Conservation (phyloP, 2,797 vertebrate species). For the Protosalanx chinensis region DNA sequence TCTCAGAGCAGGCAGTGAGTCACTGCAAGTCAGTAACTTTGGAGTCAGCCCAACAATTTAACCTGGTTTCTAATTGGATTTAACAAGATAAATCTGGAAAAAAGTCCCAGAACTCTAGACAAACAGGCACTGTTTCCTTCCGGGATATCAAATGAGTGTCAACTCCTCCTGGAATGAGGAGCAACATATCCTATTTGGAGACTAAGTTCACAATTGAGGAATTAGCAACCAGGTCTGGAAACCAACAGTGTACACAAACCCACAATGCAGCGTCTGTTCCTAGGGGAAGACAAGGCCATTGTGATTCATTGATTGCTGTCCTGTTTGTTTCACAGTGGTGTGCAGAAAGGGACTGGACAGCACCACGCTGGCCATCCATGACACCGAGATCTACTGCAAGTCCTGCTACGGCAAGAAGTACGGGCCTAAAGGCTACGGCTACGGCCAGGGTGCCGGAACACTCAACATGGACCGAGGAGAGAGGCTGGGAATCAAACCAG, state of each 20-base stretch:
- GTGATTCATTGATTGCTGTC: neutral
- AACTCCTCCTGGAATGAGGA: neutral
- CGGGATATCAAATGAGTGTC: neutral
- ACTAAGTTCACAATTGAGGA: neutral
- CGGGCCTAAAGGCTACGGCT: conserved; percentile 93
- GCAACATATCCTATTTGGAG: neutral
- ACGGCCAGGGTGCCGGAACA: conserved; percentile 90
- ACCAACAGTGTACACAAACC: neutral
- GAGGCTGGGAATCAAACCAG: conserved; percentile 89
- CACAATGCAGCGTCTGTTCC: neutral
- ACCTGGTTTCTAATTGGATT: conserved; percentile 5
- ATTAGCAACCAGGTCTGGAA: neutral
- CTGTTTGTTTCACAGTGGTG: conserved; percentile 73
- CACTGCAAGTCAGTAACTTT: no score
- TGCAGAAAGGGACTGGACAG: conserved; percentile 94
- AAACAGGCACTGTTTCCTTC: neutral
- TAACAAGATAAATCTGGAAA: conserved; percentile 5
- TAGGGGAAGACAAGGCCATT: neutral
- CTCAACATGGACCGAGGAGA: conserved; percentile 95
- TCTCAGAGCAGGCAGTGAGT: neutral
- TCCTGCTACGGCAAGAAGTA: conserved; percentile 97
- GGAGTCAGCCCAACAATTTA: neutral
- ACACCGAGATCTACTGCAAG: conserved; percentile 92
- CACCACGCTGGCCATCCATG: conserved; percentile 89
- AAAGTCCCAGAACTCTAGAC: neutral